Percentiles rank a stretch among this genome's conserved stretches.
These are phyloP conservation scores for Hermaeophaga mercurialis DNA, from an alignment of 2,888 invertebrate species.

Conservation along the genomic window DNA sequence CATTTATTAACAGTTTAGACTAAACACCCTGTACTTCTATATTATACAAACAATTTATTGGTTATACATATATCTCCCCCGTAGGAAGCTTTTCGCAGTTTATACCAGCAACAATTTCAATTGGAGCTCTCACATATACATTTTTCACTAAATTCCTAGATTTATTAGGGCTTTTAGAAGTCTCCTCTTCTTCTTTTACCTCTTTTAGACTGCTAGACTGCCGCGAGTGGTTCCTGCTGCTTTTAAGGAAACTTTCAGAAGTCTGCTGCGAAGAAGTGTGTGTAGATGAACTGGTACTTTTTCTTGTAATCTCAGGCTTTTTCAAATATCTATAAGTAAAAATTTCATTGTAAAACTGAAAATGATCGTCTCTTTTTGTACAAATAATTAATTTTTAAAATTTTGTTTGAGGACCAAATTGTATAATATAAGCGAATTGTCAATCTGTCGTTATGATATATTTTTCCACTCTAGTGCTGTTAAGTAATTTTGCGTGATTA, in stretches of 20 bases:
- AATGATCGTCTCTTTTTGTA: no score
- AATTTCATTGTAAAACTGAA: neutral
- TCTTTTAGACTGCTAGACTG: constrained; percentile 50
- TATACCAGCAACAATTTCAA: constrained; percentile 43
- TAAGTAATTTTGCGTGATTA: no score
- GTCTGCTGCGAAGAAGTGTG: constrained; percentile 68
- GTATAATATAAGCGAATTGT: no score
- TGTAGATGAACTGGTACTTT: constrained; percentile 67
- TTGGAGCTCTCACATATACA: constrained; percentile 50
- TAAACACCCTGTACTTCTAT: constrained; percentile 3
- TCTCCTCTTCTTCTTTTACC: constrained; percentile 37
- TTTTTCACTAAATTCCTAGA: constrained; percentile 40
- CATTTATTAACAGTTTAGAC: no score
- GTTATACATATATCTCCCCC: constrained; percentile 46
- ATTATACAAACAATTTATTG: constrained; percentile 5
- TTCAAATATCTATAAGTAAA: constrained; percentile 44
- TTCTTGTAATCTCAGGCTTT: constrained; percentile 63
- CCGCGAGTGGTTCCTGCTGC: constrained; percentile 57
- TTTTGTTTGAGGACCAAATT: no score
- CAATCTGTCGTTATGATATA: no score
- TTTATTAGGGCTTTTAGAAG: constrained; percentile 22
- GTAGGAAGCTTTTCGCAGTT: constrained; percentile 45
- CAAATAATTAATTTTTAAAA: no score
- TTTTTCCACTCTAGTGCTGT: no score
- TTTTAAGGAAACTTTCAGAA: constrained; percentile 68